Base-by-base conservation (phyloP, 2,888 invertebrate species). In the Lottia gigantea region DNA sequence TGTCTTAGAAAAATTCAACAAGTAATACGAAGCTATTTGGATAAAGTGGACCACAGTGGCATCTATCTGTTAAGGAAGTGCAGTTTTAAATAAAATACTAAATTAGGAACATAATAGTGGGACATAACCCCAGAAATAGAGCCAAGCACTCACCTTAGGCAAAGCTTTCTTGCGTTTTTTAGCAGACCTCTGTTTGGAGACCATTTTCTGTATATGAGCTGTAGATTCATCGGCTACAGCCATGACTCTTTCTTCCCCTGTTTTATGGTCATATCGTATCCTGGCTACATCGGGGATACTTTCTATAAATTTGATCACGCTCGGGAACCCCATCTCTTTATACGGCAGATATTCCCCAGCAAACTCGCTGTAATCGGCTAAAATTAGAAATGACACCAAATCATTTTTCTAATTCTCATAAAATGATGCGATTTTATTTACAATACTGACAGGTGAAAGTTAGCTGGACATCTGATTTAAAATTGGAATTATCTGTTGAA, bases 211-310 rank as follows among this genome's bases (percentile, higher is more conserved):
- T 1, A 85, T 82, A 66, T 85, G 83, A 2, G 81, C 79, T 0
- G 84, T 85, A 12, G 77, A 68, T 66, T 80, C 79, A 74, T 82
- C 80, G 6, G 82, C 81, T 7, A 83, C 81, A n/a, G 82, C 84
- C 68, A 79, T 77, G 65, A 78, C 81, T 1, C 73, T 77, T 4
- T 74, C 69, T 14, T 80, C 80, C 19, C 80, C 82, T 15, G 66
- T 63, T 11, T 67, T 69, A n/a, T 71, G 71, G 15, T 75, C 75
- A 62, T 8, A 71, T 45, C 11, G 49, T 26, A 55, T 23, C 15
- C 55, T 55, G 14, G 55, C 71, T 16, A 79, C 77, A 72, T 77
- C 77, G 12, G 77, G 77, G 19, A 79, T 74, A 46, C 73, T 70
- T 6, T 62, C 66, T 45, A 76, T 71, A 19, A 79, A 75, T n/a